A percentile compares a stretch with the other conserved stretches of the same genome.
Evolutionary conservation across 2,888 invertebrate species (phyloP).

Genomic region (Xylophagus ater): DNA sequence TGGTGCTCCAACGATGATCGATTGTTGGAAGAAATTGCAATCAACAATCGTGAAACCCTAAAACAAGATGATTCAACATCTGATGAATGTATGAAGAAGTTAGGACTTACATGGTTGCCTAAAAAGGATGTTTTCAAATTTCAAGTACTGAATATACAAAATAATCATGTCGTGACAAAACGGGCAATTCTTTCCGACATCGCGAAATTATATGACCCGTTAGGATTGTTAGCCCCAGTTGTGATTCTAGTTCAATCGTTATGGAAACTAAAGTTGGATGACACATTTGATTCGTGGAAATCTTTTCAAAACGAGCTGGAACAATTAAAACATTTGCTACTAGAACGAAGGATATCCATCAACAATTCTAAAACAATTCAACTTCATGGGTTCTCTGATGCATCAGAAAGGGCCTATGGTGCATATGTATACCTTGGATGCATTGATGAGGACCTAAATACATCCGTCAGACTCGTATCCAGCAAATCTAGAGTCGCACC

Average conservation of each 20-base stretch:
- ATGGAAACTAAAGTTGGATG: neutral
- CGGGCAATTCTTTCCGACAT: neutral
- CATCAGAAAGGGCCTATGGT: constrained; percentile 20
- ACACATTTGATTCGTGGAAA: neutral
- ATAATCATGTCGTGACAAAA: neutral
- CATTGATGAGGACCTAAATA: neutral
- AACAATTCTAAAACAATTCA: constrained; percentile 1
- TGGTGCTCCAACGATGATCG: neutral
- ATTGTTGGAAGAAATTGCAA: neutral
- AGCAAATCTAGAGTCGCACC: constrained; percentile 10
- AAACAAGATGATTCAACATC: neutral
- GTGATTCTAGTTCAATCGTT: neutral
- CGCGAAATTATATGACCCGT: constrained; percentile 1
- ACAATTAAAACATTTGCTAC: neutral
- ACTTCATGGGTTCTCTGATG: constrained; percentile 21
- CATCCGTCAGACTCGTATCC: neutral
- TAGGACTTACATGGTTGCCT: neutral
- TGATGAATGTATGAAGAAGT: neutral
- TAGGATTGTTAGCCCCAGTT: neutral
- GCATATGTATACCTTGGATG: constrained; percentile 19
- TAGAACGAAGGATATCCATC: neutral
- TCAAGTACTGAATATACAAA: neutral
- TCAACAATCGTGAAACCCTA: neutral
- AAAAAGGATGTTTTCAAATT: neutral
- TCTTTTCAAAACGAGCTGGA: neutral